phyloP scores from a whole-genome alignment of 2,113 vertebrate species.

The Antennarius striatus region DNA sequence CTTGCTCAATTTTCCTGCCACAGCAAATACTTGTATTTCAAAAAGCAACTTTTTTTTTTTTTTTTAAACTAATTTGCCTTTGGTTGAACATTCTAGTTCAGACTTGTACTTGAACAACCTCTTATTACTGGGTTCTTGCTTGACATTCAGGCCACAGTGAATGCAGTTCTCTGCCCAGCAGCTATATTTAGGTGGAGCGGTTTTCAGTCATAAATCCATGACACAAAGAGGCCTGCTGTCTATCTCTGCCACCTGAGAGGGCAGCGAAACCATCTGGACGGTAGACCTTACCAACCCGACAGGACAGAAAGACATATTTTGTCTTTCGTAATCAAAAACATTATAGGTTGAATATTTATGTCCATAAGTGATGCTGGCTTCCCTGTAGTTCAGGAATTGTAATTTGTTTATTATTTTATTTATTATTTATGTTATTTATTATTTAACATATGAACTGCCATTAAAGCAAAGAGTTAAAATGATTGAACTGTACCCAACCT shows the following conservation, averaged over 20 bases:
- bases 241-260: slow-evolving; percentile 59
- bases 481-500: slow-evolving; percentile 5
- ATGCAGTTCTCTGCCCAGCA: slow-evolving; percentile 40
- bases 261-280: slow-evolving; percentile 52
- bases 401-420: no score
- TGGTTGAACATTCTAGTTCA: slow-evolving; percentile 7
- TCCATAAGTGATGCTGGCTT: neutral
- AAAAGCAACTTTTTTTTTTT: neutral
- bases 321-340: slow-evolving; percentile 11
- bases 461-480: no score
- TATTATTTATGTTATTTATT: no score
- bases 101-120: slow-evolving; percentile 10
- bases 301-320: slow-evolving; percentile 23
- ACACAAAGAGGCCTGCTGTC: slow-evolving; percentile 64
- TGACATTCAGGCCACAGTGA: slow-evolving; percentile 51
- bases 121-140: slow-evolving; percentile 39
- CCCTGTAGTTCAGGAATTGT: no score
- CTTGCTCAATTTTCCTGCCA: neutral
- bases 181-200: slow-evolving; percentile 60
- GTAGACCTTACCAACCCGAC: slow-evolving; percentile 28
- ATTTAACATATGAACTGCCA: no score
- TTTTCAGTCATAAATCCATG: slow-evolving; percentile 66
- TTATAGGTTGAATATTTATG: slow-evolving; percentile 28
- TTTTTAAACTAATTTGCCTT: slow-evolving; percentile 7
- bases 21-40: slow-evolving; percentile 10